phyloP scores from a whole-genome alignment of 2,113 vertebrate species.

The Charina bottae region DNA sequence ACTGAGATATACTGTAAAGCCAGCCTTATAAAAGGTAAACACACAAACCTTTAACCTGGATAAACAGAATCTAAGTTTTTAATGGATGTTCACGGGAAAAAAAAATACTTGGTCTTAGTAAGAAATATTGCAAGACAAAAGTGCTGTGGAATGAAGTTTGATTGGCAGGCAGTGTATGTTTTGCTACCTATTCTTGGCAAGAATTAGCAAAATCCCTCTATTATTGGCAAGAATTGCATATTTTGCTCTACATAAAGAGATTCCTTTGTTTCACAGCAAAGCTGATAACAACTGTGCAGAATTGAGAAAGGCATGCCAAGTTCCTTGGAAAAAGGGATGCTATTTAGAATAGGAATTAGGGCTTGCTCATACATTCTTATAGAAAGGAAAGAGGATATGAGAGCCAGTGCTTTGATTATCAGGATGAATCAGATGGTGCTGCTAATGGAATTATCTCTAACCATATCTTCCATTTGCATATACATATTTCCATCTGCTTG shows the following conservation, averaged over 20 bases:
- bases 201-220: neutral
- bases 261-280: neutral
- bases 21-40: neutral
- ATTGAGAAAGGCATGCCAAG: neutral
- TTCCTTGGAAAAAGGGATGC: neutral
- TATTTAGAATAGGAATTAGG: neutral
- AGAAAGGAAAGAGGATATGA: neutral
- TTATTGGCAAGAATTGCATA: neutral
- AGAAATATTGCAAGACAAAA: neutral
- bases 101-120: neutral
- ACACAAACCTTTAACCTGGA: neutral
- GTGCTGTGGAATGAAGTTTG: neutral
- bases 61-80: neutral
- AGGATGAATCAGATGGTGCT: neutral
- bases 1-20: neutral
- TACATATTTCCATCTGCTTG: neutral
- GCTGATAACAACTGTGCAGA: neutral
- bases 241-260: neutral
- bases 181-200: neutral
- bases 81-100: neutral
- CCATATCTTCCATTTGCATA: neutral
- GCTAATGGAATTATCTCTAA: neutral
- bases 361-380: neutral
- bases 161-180: neutral
- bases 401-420: neutral